Evolutionary conservation across 2,113 vertebrate genomes (phyloP), one percentile per base, ranked within the genome.

Genomic region (Ivindomyrus marchei): DNA sequence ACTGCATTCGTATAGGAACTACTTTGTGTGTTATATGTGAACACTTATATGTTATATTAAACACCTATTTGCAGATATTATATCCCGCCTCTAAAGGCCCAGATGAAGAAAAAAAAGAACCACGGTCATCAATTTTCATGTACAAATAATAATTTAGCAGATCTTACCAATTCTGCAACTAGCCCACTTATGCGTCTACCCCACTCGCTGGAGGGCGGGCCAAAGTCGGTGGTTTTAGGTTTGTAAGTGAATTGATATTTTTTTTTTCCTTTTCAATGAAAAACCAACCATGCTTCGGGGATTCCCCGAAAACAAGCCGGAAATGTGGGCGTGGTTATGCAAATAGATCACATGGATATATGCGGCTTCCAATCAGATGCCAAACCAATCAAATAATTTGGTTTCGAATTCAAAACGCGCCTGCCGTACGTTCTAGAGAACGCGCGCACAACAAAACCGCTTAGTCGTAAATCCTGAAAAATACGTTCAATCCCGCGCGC

Each of bases 281-380:
- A 85, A 27, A 70, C 3, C 27, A 31, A 52, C 88, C 90, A 89
- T 27, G 90, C 84, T 50, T 53, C 39, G 88, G 90, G 90, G 49
- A 91, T 66, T 91, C 90, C 90, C 88, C 88, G 17, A 85, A 58
- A 90, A 21, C 58, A 45, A 45, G 46, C 88, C 88, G 83, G 88
- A 87, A 58, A 45, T 74, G 21, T 56, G 56, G 90, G 88, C 21
- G 88, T 83, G 52, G 77, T 27, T 11, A 85, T 36, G 52, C 9
- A 2, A 24, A 45, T 45, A 3, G 0, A 50, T 85, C 89, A 89
- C 89, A 11, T 27, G 52, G 24, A 1, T 21, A 19, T 1, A 15
- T 5, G 27, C n/a, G 19, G 5, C 52, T 27, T 21, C 87, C 49
- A 87, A 53, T 87, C 27, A 87, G n/a, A 87, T 5, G 46, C 11